Conservation (phyloP, 2,113 vertebrate species). For the Gymnorhina tibicen region DNA sequence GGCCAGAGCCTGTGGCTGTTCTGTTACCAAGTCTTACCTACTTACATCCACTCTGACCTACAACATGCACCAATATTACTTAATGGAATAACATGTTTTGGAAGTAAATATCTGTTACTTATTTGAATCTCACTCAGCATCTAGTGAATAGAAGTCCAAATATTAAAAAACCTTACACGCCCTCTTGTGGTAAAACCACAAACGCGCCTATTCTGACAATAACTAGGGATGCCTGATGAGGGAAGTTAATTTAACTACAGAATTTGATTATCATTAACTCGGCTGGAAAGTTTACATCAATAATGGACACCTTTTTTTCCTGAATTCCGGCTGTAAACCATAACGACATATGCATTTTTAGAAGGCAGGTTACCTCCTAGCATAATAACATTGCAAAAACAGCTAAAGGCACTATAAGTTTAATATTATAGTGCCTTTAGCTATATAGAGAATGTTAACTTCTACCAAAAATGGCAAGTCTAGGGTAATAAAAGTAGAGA, state of each 20-base stretch:
- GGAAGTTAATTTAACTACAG: background rate
- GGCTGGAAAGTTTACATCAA: background rate
- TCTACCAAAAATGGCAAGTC: background rate
- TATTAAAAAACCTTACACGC: conserved; percentile 52
- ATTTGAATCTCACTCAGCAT: background rate
- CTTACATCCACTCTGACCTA: background rate
- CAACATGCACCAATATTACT: background rate
- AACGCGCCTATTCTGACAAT: background rate
- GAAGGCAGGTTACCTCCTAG: background rate
- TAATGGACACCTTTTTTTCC: background rate
- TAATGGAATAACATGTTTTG: background rate
- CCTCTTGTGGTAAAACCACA: conserved; percentile 62
- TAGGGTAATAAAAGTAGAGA: background rate
- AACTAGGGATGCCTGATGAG: background rate
- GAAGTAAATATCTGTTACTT: background rate
- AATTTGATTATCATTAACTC: background rate
- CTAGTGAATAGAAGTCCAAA: background rate
- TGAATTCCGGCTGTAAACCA: background rate
- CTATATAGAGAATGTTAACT: background rate
- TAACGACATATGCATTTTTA: background rate
- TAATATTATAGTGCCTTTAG: no score
- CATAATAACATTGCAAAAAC: background rate
- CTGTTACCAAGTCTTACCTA: background rate
- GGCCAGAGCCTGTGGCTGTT: background rate
- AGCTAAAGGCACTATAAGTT: background rate